Evolutionary conservation across 2,888 invertebrate species (phyloP), one percentile per base, ranked within the genome.

Genomic region (Orthonevra nobilis): DNA sequence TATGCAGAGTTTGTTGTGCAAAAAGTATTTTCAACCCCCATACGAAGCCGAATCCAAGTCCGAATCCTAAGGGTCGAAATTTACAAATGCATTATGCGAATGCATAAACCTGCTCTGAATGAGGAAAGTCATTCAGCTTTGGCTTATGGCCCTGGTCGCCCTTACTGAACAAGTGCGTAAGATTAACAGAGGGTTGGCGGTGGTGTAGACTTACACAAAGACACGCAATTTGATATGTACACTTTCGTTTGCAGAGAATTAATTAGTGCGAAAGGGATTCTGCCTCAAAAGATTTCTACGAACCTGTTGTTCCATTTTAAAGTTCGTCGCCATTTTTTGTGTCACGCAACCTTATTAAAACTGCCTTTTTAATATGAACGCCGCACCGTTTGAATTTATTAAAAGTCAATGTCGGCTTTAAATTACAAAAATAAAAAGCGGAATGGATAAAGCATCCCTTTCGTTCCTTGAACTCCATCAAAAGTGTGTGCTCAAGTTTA

Each of bases 321-420:
- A 52, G 26, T 32, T 17, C 20, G 15, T 34, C 36, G 23, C 28
- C 9, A 28, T 36, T 52, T 17, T 58, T 66, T 66, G 44, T 40
- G n/a, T n/a, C n/a, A n/a, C 40, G 40, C 20, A 46, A 14, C 48
- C 40, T 69, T 23, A 68, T 61, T 69, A 68, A 61, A 69, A 52
- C n/a, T n/a, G 6, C 64, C 19, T 60, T 52, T 60, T 46, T n/a
- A n/a, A n/a, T n/a, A n/a, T n/a, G 40, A 12, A 28, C 23, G 19
- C 64, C 63, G 58, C 70, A 36, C 50, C 50, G 10, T 26, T 64
- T 64, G 69, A 69, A 77, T 77, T 70, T 70, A 61, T 68, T 42
- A 64, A 58, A 50, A 32, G 30, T 44, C 63, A 77, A 64, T 70
- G 56, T 23, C 42, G 60, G 36, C 42, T 30, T 38, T 15, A 64